phyloP scores from a whole-genome alignment of 2,113 vertebrate species.

The Isichthys henryi region DNA sequence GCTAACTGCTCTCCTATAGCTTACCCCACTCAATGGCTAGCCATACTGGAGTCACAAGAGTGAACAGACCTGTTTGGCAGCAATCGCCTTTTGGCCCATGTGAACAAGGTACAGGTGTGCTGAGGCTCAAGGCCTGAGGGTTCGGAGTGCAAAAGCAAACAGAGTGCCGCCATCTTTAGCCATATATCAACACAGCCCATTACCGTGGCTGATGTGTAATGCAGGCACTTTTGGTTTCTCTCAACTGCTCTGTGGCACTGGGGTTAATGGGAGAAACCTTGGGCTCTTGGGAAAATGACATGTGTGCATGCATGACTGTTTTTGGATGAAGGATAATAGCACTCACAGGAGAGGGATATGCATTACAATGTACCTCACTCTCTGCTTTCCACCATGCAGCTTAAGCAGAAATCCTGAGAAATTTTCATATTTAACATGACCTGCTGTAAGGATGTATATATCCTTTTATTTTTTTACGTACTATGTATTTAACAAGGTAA shows the following conservation, averaged over 20 bases:
- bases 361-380: background rate
- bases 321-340: conserved; percentile 21
- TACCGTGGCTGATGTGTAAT: background rate
- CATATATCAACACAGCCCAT: background rate
- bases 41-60: background rate
- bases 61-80: background rate
- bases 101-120: background rate
- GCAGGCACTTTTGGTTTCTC: background rate
- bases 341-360: background rate
- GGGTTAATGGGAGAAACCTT: background rate
- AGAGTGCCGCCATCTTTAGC: background rate
- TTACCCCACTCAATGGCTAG: background rate
- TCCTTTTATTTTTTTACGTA: background rate
- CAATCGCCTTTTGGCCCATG: background rate
- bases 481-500: background rate
- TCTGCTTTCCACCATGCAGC: background rate
- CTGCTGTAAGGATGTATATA: background rate
- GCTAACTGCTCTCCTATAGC: background rate
- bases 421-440: background rate
- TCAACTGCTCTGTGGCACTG: background rate
- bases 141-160: background rate
- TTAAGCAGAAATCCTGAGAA: background rate
- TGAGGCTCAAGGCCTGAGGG: background rate
- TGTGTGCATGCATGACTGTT: conserved; percentile 17
- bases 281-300: background rate